Evolutionary conservation across 2,797 vertebrate species (phyloP), one percentile per base, ranked within the genome.

Genomic region (Aplochiton taeniatus): DNA sequence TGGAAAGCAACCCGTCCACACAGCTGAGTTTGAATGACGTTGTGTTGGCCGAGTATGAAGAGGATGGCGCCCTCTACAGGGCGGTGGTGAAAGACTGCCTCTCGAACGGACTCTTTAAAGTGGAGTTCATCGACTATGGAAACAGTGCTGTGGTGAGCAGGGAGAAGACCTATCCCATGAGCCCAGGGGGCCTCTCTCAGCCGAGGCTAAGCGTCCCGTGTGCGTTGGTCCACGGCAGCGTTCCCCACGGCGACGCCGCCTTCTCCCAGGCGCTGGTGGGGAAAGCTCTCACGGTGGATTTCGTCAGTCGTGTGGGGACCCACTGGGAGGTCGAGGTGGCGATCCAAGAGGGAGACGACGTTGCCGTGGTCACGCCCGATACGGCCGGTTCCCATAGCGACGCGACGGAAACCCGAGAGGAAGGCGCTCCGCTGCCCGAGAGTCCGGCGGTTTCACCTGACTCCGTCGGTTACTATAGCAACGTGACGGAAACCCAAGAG

Each of bases 71-170:
- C 69, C 87, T 93, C 60, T 96, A 94, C 53, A 92, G 95, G 72
- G 93, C 93, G 58, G 84, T 89, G 62, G 86, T 95, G 69, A 94
- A 84, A 76, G 73, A 75, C 67, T 47, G 76, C 53, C 77, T 79
- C 50, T 74, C 61, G 0, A 61, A 42, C 66, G 80, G 69, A 12
- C 54, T 6, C 18, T 86, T 91, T 70, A 86, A 81, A 67, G 90
- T 96, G 41, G 92, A 95, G 75, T 96, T 95, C 80, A 86, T 97
- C 71, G 95, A 97, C 84, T 97, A 95, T 65, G 95, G 95, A 71
- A 96, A 96, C 74, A 55, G 78, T 1, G 84, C 87, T 58, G 62
- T 85, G 41, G 70, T 95, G 18, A 75, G 65, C 61, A 83, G 54
- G 17, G 91, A 91, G 51, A 92, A 93, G 62, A 84, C 94, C 52